Evolutionary conservation across 2,888 invertebrate species (phyloP).

Genomic region (Trichogramma evanescens): DNA sequence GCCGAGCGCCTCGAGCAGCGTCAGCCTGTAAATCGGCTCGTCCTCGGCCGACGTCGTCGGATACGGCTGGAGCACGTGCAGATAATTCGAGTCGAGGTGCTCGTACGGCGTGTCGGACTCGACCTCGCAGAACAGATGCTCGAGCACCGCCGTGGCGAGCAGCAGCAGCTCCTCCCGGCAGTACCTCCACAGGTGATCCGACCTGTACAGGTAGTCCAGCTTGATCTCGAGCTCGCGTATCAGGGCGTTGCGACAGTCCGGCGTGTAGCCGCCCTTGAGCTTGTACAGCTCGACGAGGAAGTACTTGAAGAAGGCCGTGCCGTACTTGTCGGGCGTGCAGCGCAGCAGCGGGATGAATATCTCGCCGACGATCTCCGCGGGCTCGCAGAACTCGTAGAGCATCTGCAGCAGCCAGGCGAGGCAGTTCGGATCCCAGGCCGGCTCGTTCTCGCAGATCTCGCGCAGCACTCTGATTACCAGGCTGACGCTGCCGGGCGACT

Average conservation of each 20-base stretch:
- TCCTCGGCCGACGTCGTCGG: too few species aligned
- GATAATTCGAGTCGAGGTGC: too few species aligned
- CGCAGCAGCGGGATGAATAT: constrained; percentile 32
- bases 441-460: constrained; percentile 25
- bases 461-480: constrained; percentile 15
- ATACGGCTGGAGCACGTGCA: too few species aligned
- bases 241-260: neutral
- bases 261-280: neutral
- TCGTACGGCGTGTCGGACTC: too few species aligned
- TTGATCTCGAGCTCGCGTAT: neutral
- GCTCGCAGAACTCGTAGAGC: constrained; percentile 16
- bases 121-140: too few species aligned
- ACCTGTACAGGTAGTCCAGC: neutral
- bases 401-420: constrained; percentile 27
- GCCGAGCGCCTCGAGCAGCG: too few species aligned
- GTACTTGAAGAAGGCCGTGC: neutral
- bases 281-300: constrained; percentile 5
- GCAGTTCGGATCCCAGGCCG: constrained; percentile 28
- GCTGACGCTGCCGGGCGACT: neutral
- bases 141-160: neutral
- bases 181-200: constrained; percentile 4
- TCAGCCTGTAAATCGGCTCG: too few species aligned
- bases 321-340: neutral
- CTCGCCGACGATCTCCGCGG: constrained; percentile 31
- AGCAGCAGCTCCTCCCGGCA: neutral